Base-by-base conservation (phyloP, 2,888 invertebrate genomes). In the Nematopogon swammerdamellus region DNA sequence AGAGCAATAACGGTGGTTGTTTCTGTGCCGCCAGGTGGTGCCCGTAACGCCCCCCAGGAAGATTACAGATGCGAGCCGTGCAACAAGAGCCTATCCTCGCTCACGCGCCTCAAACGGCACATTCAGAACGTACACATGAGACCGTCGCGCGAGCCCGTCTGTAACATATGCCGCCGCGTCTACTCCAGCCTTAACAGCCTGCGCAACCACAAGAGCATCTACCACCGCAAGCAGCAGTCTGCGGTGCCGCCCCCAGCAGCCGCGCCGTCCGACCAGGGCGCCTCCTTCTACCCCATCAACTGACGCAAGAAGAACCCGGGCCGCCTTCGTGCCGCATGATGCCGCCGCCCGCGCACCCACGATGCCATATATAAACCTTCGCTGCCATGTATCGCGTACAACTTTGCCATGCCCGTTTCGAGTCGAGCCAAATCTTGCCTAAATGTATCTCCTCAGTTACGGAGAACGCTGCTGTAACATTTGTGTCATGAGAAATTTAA, bases 41-140 rank as follows among this genome's bases (percentile, higher is more conserved):
- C 85, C 85, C 84, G 85, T 84, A 67, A 66, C 63, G 80, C 80
- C 81, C 85, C 86, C 84, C 87, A 87, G 77, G 91, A 91, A 82
- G 91, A 91, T 83, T 91, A 90, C 85, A 87, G 91, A 77, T 92
- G 91, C 82, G 91, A 91, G 84, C 91, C 91, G 64, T 92, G 91
- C 88, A 91, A 91, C 86, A 92, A 92, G 85, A 91, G 89, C 80
- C 83, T 92, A 69, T 91, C 91, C 67, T 91, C 91, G 63, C 82
- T 91, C 74, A 91, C 91, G 66, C 86, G 91, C 70, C 87, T 92
- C 82, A 92, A 91, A 85, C 87, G 92, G 66, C 92, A 92, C 82
- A 92, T 91, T 82, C 92, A 92, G 84, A 92, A 92, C 82, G 92
- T 92, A 65, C 92, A 92, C 82, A 91, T 91, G 88, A 85, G 91